A percentile compares a stretch with the other conserved stretches of the same genome.
Evolutionary conservation across 2,797 vertebrate genomes (phyloP).

Genomic region (Diplodus puntazzo): DNA sequence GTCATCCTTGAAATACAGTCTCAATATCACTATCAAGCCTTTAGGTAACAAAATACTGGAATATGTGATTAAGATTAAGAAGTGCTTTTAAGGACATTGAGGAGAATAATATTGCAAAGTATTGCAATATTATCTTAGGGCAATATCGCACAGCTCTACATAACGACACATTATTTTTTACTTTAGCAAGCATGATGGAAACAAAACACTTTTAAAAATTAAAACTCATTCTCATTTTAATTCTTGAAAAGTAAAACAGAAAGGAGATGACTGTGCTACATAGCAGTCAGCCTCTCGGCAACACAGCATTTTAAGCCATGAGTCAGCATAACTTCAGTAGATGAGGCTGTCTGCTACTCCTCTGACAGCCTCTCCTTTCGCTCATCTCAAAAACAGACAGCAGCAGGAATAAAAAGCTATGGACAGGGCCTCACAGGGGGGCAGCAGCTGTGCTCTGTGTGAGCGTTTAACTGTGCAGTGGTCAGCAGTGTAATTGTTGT

Average conservation of each 20-base stretch:
- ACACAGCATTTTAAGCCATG: slow-evolving; percentile 35
- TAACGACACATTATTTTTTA: neutral
- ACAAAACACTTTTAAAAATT: neutral
- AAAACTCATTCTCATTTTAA: neutral
- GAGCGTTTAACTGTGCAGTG: slow-evolving; percentile 33
- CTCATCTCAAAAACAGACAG: slow-evolving; percentile 41
- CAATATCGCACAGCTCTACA: no score
- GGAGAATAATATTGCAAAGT: no score
- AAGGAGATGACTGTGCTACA: neutral
- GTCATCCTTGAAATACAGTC: no score
- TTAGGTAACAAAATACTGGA: no score
- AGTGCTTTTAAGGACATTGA: no score
- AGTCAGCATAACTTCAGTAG: slow-evolving; percentile 53
- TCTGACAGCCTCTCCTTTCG: slow-evolving; percentile 36
- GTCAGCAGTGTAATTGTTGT: slow-evolving; percentile 74
- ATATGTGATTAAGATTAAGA: no score
- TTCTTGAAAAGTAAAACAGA: slow-evolving; percentile 7
- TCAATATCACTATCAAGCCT: no score
- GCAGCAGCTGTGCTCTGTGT: slow-evolving; percentile 52
- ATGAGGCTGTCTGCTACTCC: slow-evolving; percentile 33
- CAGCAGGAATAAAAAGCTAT: slow-evolving; percentile 55
- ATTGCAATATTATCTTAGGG: no score
- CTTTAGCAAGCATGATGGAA: neutral
- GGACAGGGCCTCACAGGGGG: slow-evolving; percentile 44
- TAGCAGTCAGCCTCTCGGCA: slow-evolving; percentile 9